Evolutionary conservation across 2,888 invertebrate species (phyloP).

Genomic region (Pristionchus japonicus): DNA sequence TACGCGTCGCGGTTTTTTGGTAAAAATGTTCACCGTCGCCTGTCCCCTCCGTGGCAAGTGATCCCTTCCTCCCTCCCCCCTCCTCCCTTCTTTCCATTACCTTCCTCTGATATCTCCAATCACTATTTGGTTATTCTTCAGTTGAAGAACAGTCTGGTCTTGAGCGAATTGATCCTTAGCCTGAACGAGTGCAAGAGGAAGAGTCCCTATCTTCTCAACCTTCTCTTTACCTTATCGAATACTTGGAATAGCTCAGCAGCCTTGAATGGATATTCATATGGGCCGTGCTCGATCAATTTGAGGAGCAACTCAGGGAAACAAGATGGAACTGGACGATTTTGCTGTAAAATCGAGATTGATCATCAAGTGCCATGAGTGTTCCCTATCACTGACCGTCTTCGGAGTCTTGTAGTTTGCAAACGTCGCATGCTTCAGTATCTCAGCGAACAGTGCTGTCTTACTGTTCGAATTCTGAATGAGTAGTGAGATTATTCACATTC

Average conservation of each 20-base stretch:
- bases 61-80: neutral
- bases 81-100: neutral
- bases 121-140: neutral
- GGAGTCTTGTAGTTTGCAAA: neutral
- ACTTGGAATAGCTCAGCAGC: slow-evolving; percentile 55
- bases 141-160: neutral
- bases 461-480: neutral
- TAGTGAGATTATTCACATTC: neutral
- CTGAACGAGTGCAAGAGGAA: neutral
- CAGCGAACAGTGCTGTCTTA: neutral
- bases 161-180: neutral
- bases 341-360: no score
- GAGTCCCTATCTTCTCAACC: neutral
- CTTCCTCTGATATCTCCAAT: slow-evolving; percentile 33
- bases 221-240: slow-evolving; percentile 17
- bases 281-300: slow-evolving; percentile 60
- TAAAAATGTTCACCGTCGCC: no score
- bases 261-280: slow-evolving; percentile 57
- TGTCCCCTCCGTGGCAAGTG: no score
- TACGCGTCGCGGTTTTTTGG: no score
- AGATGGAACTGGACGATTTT: neutral
- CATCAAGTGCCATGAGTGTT: no score
- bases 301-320: slow-evolving; percentile 47
- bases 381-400: neutral
- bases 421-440: neutral